Base-by-base conservation (phyloP, 2,797 vertebrate genomes). In the Delichon dasypus region DNA sequence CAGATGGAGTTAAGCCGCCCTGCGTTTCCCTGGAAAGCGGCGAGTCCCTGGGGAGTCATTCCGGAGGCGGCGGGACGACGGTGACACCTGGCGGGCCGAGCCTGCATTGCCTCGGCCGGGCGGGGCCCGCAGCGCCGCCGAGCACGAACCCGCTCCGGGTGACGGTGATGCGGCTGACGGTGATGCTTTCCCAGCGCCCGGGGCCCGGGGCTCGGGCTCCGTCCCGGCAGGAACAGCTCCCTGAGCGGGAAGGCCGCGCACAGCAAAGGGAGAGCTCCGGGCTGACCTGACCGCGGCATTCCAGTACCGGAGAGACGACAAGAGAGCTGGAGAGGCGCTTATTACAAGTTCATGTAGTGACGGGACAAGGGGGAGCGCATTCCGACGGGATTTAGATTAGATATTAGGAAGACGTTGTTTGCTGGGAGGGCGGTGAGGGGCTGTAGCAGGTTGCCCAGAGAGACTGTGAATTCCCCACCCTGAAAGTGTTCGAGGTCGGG, bases 1-100 rank as follows among this genome's bases (percentile, higher is more conserved):
- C 26, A 8, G 54, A 7, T 3, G 2, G 36, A 7, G 5, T 11
- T 12, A 23, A 12, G 14, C 1, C 72, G 1, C 32, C 36, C 4
- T 0, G 48, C 2, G 19, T 16, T 23, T 11, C 10, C n/a, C 21
- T 0, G 47, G 45, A 5, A 25, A 27, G 30, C n/a, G 2, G 21
- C 17, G 29, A 1, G n/a, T 0, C 10, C 20, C 65, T 0, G 34
- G 1, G 55, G 12, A 9, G 34, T 5, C 3, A 0, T 9, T 4
- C 5, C 26, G 3, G 36, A 4, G 42, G 20, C 32, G 16, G 29
- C 22, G 45, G 74, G 4, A 36, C 44, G 53, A 54, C 67, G 80
- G 76, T 54, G 95, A 87, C 95, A 70, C 84, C 89, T 77, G 18
- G 85, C 85, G 94, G 95, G 20, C 13, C 10, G 21, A 3, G 4